Percentiles rank a stretch among this genome's conserved stretches.
Conservation (phyloP, 2,888 invertebrate species). For the Tipula vernalis region DNA sequence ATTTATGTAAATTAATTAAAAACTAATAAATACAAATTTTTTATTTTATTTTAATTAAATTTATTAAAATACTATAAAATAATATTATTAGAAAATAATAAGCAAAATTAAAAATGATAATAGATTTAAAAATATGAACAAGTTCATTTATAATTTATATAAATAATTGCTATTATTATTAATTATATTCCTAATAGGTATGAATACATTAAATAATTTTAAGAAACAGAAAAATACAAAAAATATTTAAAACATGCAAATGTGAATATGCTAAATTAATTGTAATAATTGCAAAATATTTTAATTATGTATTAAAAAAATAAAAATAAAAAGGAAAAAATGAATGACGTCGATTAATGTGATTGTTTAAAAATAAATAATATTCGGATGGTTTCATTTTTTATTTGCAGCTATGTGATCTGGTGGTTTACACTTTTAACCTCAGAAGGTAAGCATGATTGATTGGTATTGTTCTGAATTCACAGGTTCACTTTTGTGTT, state of each 20-base stretch:
- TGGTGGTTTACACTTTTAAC: no score
- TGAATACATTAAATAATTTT: neutral
- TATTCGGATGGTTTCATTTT: neutral
- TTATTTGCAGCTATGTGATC: neutral
- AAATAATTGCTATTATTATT: neutral
- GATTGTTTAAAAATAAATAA: neutral
- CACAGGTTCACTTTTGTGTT: no score
- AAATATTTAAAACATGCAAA: neutral
- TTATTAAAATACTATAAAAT: neutral
- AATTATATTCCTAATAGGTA: neutral
- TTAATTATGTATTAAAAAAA: neutral
- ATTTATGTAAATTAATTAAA: neutral
- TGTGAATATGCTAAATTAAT: neutral
- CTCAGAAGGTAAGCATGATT: no score
- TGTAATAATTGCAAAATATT: neutral
- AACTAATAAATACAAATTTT: neutral
- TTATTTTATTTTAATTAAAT: neutral
- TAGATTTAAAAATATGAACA: neutral
- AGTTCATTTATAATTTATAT: neutral
- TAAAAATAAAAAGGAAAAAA: neutral
- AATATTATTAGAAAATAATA: neutral
- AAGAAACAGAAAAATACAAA: neutral
- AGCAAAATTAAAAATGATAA: neutral
- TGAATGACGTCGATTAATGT: neutral
- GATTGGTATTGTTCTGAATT: no score